Evolutionary conservation across 2,113 vertebrate genomes (phyloP), one percentile per base, ranked within the genome.

Genomic region (Arothron firmamentum): DNA sequence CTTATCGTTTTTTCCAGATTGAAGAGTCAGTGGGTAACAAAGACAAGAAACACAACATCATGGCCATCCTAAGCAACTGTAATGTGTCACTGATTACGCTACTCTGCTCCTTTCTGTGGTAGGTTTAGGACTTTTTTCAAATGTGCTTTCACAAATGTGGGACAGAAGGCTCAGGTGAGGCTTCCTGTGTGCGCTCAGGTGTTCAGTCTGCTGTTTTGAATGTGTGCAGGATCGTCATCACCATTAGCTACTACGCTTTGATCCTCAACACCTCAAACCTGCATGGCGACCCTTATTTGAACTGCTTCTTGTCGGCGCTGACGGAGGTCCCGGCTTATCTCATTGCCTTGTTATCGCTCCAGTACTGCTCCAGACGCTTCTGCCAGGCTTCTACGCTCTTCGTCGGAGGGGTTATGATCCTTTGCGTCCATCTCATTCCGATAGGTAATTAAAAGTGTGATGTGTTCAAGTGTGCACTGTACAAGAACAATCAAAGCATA

Each of bases 201-300:
- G 3, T 16, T n/a, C 17, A 46, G 17, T 7, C 45, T n/a, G 1
- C 2, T 15, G 8, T 4, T 17, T 1, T 47, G n/a, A 31, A 25
- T 41, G 41, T 4, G 28, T 41, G 46, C 86, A 97, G 94, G 95
- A 78, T 94, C 77, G 90, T 91, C 60, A 91, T 94, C 76, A 90
- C 90, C 0, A 86, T 95, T 4, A 91, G 92, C 23, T 96, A 97
- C 72, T 95, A 87, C 5, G 94, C 90, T 9, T 88, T 97, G 15
- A 82, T 93, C 19, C 90, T 97, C 4, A 95, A 95, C 71, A 96
- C 94, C 0, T 93, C 94, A 8, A 96, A 95, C 79, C 75, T 96
- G 70, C 85, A 94, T 0, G 94, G 95, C 0, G 77, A 95, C 0
- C 84, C 91, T 50, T 95, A 92, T 1, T 0, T 95, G 46, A 97